Evolutionary conservation across 2,888 invertebrate species (phyloP), one percentile per base, ranked within the genome.

Genomic region (Emesis furor): DNA sequence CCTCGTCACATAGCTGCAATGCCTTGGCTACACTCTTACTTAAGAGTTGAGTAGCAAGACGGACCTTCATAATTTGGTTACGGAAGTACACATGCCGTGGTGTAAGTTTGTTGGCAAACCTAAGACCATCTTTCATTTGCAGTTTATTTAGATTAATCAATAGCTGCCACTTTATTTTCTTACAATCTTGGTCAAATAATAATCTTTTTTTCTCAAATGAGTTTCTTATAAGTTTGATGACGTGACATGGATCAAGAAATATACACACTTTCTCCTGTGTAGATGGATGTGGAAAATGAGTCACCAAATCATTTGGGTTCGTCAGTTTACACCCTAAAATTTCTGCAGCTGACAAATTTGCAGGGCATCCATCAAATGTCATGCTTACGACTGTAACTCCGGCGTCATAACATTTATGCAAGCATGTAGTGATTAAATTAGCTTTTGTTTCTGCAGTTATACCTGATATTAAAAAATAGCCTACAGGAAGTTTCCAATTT

Each of bases 401-500:
- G 55, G 73, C 86, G 0, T 88, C 84, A 42, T 89, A 79, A 73
- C 91, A 92, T 75, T 89, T 90, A 6, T 72, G 30, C 59, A 91
- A 81, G 39, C 88, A 89, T 7, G 73, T 79, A 14, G 73, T 89
- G 10, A 91, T 88, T 76, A 91, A 86, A 73, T 86, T 85, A 7
- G 85, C 86, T 78, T 89, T 89, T 76, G 85, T 89, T 78, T 89
- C 81, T 3, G 88, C 89, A 24, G 30, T 78, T 6, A 92, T 74
- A 10, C 90, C 88, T 24, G 87, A 68, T 35, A 88, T 84, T 42
- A 92, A 86, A 85, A 92, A 93, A 81, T 92, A 92, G 0, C 90
- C 92, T 7, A 93, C 83, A 30, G 92, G 93, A 14, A 93, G 55
- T 85, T 92, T 92, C 91, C 91, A 92, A 7, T 79, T 83, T 77